Evolutionary conservation across 2,113 vertebrate genomes (phyloP).

Genomic region (Haemorhous mexicanus): DNA sequence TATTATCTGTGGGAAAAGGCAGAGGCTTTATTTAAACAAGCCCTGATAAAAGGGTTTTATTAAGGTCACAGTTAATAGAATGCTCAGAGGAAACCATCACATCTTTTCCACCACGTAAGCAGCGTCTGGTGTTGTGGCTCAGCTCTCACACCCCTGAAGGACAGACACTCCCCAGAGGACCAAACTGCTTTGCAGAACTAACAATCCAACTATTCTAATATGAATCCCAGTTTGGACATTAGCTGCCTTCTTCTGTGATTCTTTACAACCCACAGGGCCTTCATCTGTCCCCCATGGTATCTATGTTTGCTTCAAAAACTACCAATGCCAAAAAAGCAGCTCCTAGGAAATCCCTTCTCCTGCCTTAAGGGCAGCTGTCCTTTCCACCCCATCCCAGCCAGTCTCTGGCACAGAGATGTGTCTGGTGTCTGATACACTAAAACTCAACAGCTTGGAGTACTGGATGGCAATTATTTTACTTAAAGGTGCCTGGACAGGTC

Average conservation of each 20-base stretch:
- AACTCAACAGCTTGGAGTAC: neutral
- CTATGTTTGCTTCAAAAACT: neutral
- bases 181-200: neutral
- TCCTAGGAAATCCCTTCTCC: neutral
- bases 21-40: neutral
- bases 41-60: neutral
- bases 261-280: neutral
- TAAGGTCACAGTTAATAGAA: neutral
- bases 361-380: neutral
- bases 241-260: neutral
- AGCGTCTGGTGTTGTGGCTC: fast-evolving
- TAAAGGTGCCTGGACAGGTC: neutral
- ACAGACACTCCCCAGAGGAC: neutral
- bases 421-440: neutral
- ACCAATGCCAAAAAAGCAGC: neutral
- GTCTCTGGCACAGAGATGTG: neutral
- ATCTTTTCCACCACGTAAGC: neutral
- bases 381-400: neutral
- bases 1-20: slow-evolving; percentile 82
- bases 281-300: neutral
- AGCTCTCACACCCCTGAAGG: neutral
- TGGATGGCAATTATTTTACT: neutral
- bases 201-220: neutral
- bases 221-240: neutral
- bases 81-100: neutral